A percentile compares a stretch with the other conserved stretches of the same genome.
These are phyloP conservation scores for Girardinichthys multiradiatus DNA, from an alignment of 2,113 vertebrate genomes.

Conservation along the genomic window DNA sequence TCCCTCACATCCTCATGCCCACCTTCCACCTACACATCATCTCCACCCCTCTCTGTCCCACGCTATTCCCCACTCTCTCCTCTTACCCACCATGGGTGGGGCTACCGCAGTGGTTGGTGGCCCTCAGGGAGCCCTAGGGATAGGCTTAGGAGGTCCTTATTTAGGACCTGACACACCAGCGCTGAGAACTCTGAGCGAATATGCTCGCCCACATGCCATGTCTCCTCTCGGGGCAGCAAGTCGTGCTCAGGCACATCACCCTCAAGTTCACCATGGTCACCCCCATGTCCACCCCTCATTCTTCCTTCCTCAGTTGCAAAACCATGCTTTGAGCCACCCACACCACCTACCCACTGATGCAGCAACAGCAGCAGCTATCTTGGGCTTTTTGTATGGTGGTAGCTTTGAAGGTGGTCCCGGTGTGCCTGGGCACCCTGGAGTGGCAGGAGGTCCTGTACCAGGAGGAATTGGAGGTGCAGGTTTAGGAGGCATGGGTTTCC, in stretches of 20 bases:
- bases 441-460: constrained; percentile 79
- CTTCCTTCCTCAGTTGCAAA: constrained; percentile 83
- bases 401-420: constrained; percentile 78
- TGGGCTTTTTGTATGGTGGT: constrained; percentile 83
- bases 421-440: constrained; percentile 66
- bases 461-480: constrained; percentile 81
- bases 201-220: constrained; percentile 96
- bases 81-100: constrained; percentile 86
- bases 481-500: constrained; percentile 80
- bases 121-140: constrained; percentile 80
- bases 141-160: constrained; percentile 94
- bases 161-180: constrained; percentile 96
- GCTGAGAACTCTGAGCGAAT: constrained; percentile 95
- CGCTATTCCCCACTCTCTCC: constrained; percentile 81
- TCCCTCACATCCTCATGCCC: constrained; percentile 74
- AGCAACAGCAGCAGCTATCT: constrained; percentile 82
- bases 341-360: constrained; percentile 82
- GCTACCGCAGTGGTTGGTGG: constrained; percentile 76
- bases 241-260: constrained; percentile 76
- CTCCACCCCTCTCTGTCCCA: constrained; percentile 79
- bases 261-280: constrained; percentile 80
- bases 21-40: constrained; percentile 75
- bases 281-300: constrained; percentile 83
- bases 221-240: constrained; percentile 84
- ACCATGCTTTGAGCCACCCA: constrained; percentile 78